Evolutionary conservation across 2,888 invertebrate genomes (phyloP), one percentile per base, ranked within the genome.

Genomic region (Heteromurus nitidus): DNA sequence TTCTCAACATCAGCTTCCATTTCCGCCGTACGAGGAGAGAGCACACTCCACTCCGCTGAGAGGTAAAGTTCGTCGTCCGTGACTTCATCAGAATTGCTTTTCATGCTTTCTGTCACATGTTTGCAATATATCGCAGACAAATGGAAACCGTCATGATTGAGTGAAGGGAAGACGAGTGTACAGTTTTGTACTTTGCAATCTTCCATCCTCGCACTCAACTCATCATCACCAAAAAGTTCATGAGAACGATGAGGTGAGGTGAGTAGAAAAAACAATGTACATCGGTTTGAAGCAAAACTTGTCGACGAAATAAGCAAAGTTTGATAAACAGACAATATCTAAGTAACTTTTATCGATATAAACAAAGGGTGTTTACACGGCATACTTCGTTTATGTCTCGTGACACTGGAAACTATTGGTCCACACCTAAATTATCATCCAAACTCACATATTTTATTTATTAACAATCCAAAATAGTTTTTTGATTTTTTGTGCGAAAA

Each of bases 11-110:
- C 64, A 75, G 74, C 74, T 69, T 75, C 80, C 62, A 81, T 74
- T 81, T 81, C 80, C 80, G 80, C 74, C 69, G 74, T 75, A 74
- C 53, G 62, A 74, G 80, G 69, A 74, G 68, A n/a, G n/a, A n/a
- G n/a, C n/a, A n/a, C n/a, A n/a, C n/a, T n/a, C n/a, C 53, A 68
- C 72, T 72, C 69, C 13, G 64, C 47, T 62, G 44, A 74, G n/a
- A n/a, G 50, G 31, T 60, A 76, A 67, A 82, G 82, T 79, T 79
- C 74, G 82, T 73, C 76, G 82, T 80, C 82, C 79, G 67, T 70
- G 69, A 72, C 76, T 72, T 82, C 47, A 65, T 64, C 53, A 72
- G 70, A 75, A 60, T 80, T 80, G 65, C 62, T 79, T 75, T 75
- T 64, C 65, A 79, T 79, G 70, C 64, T 77, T 55, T 76, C 76